A percentile compares a stretch with the other conserved stretches of the same genome.
phyloP scores from a whole-genome alignment of 2,113 vertebrate species.

The Corapipo altera region DNA sequence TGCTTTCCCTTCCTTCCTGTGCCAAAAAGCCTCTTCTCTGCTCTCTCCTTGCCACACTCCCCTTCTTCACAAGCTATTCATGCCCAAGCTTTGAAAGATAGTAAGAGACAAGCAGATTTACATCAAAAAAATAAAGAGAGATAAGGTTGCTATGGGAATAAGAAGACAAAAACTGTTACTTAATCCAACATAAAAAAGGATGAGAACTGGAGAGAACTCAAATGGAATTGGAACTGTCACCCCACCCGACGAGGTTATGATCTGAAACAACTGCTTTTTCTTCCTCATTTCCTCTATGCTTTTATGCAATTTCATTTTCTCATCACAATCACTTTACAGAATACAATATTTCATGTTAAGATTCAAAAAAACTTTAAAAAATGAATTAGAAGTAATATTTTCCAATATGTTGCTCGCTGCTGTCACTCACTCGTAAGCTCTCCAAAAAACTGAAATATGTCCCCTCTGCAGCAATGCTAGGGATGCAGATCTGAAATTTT shows the following conservation, averaged over 20 bases:
- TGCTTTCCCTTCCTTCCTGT: neutral
- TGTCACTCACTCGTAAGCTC: neutral
- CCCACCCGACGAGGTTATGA: neutral
- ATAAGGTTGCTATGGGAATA: constrained; percentile 41
- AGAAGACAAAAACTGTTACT: constrained; percentile 13
- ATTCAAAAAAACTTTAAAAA: neutral
- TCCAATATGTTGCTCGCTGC: neutral
- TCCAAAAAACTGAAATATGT: neutral
- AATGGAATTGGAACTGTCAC: neutral
- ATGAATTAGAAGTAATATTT: neutral
- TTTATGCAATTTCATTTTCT: constrained; percentile 1
- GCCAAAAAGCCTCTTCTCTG: neutral
- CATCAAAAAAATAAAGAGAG: neutral
- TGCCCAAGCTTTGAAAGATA: neutral
- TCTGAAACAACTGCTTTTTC: neutral
- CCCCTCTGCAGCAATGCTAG: neutral
- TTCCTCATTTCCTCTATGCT: neutral
- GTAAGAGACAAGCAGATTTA: constrained; percentile 23
- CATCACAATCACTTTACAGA: neutral
- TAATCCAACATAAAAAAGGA: constrained; percentile 35
- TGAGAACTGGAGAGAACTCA: neutral
- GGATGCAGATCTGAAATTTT: neutral
- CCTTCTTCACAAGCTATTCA: neutral
- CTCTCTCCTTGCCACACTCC: neutral
- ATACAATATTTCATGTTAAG: neutral